A percentile compares a stretch with the other conserved stretches of the same genome.
These are phyloP conservation scores for Standfussiana lucernea DNA, from an alignment of 2,888 invertebrate species.

Conservation along the genomic window DNA sequence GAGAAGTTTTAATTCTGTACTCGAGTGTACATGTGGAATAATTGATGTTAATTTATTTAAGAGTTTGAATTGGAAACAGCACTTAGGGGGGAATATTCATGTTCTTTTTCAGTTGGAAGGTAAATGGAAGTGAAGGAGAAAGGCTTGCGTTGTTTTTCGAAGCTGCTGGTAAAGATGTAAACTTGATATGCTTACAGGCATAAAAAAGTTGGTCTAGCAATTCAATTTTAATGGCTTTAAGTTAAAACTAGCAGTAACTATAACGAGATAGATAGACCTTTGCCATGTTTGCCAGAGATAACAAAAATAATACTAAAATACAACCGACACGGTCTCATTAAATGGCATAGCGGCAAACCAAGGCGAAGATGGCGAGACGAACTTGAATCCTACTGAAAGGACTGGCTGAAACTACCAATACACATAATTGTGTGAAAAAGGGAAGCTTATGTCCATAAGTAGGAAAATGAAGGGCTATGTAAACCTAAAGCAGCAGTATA, in stretches of 20 bases:
- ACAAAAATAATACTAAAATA: no score
- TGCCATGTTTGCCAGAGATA: no score
- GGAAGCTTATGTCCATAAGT: no score
- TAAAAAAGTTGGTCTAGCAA: not conserved
- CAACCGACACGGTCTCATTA: no score
- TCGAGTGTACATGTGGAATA: constrained; percentile 69
- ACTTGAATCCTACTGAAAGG: no score
- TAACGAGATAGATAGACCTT: no score
- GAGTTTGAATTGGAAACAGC: constrained; percentile 60
- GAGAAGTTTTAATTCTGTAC: constrained; percentile 72
- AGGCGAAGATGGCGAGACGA: no score
- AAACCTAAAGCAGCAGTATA: no score
- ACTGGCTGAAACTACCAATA: not conserved
- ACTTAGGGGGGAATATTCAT: constrained; percentile 47
- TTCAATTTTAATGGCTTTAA: no score
- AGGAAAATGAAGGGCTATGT: no score
- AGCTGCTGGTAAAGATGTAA: not conserved
- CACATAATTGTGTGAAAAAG: not conserved
- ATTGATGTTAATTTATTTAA: constrained; percentile 74
- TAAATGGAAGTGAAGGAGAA: constrained; percentile 37
- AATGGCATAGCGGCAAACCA: no score
- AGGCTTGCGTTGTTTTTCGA: constrained; percentile 28
- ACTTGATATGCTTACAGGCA: not conserved
- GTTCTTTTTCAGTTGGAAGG: constrained; percentile 33
- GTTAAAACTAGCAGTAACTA: no score